Conservation (phyloP, 2,888 invertebrate species). For the Beris chalybata region DNA sequence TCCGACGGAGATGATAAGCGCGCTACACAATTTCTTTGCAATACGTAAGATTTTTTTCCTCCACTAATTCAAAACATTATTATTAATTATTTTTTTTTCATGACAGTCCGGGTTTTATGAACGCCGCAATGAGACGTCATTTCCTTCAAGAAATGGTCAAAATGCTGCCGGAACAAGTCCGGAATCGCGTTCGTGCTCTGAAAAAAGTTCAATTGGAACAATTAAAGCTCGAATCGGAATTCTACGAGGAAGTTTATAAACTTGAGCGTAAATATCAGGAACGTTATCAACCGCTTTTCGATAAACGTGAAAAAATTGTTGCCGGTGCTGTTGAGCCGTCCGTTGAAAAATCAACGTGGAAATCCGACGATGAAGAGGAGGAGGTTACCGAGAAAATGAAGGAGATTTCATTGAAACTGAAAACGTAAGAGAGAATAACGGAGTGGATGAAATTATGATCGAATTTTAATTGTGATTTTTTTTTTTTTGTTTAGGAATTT, state of each 20-base stretch:
- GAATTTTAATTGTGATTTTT: constrained; percentile 1
- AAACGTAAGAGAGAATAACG: constrained; percentile 28
- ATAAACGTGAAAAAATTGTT: constrained; percentile 51
- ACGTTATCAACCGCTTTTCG: constrained; percentile 52
- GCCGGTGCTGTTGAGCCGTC: constrained; percentile 75
- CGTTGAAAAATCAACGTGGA: constrained; percentile 80
- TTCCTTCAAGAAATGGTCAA: constrained; percentile 55
- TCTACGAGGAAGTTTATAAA: constrained; percentile 79
- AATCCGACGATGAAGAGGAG: constrained; percentile 76
- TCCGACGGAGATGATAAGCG: constrained; percentile 36
- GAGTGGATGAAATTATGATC: background rate
- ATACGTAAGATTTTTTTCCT: constrained; percentile 30
- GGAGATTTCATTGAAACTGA: constrained; percentile 41
- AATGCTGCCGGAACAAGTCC: constrained; percentile 60
- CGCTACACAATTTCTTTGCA: constrained; percentile 33
- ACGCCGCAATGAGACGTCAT: constrained; percentile 52
- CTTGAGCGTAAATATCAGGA: constrained; percentile 54
- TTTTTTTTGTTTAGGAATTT: constrained; percentile 33
- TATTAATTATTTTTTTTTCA: background rate
- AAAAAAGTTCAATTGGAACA: constrained; percentile 86
- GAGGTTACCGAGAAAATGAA: constrained; percentile 64
- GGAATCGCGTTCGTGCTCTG: constrained; percentile 82
- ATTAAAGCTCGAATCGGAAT: constrained; percentile 87
- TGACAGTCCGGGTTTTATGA: constrained; percentile 46
- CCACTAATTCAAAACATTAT: background rate